Base-by-base conservation (phyloP, 23 tunicate genomes). In the Styela clava region DNA sequence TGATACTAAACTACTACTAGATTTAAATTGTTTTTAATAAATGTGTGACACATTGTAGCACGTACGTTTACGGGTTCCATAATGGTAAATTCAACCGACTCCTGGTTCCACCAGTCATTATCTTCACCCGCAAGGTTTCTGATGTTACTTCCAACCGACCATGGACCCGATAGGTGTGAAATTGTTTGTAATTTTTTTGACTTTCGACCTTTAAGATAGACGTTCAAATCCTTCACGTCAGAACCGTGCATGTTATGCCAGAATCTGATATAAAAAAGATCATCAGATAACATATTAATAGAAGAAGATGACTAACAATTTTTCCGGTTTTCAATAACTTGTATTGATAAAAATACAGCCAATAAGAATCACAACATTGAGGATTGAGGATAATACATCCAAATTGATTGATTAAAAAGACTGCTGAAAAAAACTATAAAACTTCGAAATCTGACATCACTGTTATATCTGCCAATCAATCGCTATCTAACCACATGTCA, bases 201-300 rank as follows among this genome's bases (percentile, higher is more conserved):
- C 31, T 35, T 29, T n/a, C 36, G 78, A 25, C 86, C 82, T 74
- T 69, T 74, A 16, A 74, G 32, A 67, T 84, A 79, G 51, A 93
- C 70, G 78, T 93, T 93, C 51, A 93, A 84, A 32, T 93, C 93
- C 68, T 84, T 68, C n/a, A 93, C 82, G 34, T 86, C 88, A 69
- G 69, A 28, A 7, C 98, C 98, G 70, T 93, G 98, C 98, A 93
- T 93, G 79, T 93, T 83, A 70, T 93, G 98, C 98, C 98, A 93
- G 9, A 93, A 82, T 44, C 98, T 93, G 68, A 63, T 33, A 74
- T 36, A 33, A 35, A 67, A 12, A 25, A 29, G 31, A 67, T 18
- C 24, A 25, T 67, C 31, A 16, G 30, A 67, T 1, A 67, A 25
- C n/a, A 67, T 1, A 5, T 44, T 44, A 5, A 44, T 44, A n/a